These are phyloP conservation scores for Perca schrenkii DNA, from an alignment of 2,113 vertebrate species.

Conservation along the genomic window DNA sequence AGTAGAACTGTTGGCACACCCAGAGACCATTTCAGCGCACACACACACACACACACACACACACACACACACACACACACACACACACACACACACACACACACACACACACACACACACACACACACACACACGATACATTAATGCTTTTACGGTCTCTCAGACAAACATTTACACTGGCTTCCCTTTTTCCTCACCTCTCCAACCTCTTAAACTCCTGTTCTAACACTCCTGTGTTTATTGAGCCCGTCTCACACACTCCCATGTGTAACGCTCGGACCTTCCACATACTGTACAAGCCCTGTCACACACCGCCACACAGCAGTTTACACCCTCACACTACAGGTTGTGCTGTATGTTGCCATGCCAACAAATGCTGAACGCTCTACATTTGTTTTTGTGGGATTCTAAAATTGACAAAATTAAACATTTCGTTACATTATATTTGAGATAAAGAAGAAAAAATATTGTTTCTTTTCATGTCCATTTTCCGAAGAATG, in stretches of 20 bases:
- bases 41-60: neutral
- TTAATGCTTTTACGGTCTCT: conserved; percentile 46
- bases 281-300: neutral
- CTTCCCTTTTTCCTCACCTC: conserved; percentile 44
- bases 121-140: conserved; percentile 9
- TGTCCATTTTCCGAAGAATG: neutral
- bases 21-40: neutral
- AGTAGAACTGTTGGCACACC: conserved; percentile 1
- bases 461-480: too few species aligned
- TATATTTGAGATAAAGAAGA: neutral
- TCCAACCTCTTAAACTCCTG: conserved; percentile 46
- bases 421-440: neutral
- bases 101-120: conserved; percentile 11
- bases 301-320: conserved; percentile 14
- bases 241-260: conserved; percentile 43
- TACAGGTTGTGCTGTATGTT: conserved; percentile 4
- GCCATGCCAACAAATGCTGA: conserved; percentile 28
- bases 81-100: neutral
- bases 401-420: neutral
- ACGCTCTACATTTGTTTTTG: neutral
- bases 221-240: conserved; percentile 45
- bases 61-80: conserved; percentile 6
- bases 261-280: conserved; percentile 17
- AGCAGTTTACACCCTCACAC: neutral
- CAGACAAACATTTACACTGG: conserved; percentile 57